Percentiles rank a stretch among this genome's conserved stretches.
Conservation (phyloP, 2,113 vertebrate genomes). For the Bubo scandiacus region DNA sequence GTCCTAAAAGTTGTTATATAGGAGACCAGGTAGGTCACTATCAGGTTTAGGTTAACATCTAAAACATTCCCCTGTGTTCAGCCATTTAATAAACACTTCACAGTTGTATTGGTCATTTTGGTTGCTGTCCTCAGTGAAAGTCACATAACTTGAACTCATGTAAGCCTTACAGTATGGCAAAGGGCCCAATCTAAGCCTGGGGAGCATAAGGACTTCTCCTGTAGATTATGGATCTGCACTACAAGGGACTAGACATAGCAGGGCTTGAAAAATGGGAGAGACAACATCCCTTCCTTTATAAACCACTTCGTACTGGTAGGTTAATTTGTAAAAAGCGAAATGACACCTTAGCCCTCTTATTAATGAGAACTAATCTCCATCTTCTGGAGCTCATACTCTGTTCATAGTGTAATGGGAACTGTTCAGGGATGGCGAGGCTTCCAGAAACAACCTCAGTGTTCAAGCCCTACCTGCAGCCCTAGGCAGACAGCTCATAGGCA, state of each 20-base stretch:
- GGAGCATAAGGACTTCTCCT: not conserved
- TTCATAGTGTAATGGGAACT: not conserved
- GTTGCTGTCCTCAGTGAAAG: not conserved
- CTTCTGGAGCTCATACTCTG: not conserved
- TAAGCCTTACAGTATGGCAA: not conserved
- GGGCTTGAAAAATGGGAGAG: not conserved
- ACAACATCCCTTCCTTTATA: not conserved
- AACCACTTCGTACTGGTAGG: not conserved
- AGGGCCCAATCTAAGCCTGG: not conserved
- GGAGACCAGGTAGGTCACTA: not conserved
- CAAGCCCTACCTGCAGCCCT: not conserved
- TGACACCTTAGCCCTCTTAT: not conserved
- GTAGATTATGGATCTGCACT: not conserved
- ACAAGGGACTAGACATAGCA: not conserved
- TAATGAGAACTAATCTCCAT: not conserved
- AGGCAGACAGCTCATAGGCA: not conserved
- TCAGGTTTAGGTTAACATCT: not conserved
- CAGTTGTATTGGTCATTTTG: not conserved
- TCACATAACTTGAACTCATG: not conserved
- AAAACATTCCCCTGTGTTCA: not conserved
- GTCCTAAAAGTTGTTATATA: not conserved
- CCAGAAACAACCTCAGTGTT: not conserved
- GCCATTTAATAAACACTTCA: not conserved
- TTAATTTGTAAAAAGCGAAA: not conserved
- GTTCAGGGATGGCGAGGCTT: not conserved